Evolutionary conservation across 2,888 invertebrate species (phyloP).

Genomic region (Zygogramma bicolorata): DNA sequence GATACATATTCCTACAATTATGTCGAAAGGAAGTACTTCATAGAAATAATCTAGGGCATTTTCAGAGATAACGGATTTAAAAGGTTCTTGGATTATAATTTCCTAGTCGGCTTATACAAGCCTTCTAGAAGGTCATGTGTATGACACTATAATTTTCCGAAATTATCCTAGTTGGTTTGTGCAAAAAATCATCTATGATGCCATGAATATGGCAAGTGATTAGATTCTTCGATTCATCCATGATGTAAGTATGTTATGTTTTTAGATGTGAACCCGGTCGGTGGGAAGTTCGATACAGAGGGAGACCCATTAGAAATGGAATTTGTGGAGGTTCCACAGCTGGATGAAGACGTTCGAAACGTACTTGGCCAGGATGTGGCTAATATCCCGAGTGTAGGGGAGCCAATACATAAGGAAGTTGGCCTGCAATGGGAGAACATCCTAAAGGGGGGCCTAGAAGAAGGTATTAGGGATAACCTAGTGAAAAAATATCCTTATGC

Average conservation of each 20-base stretch:
- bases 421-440: not conserved
- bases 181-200: no score
- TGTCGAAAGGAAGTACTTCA: not conserved
- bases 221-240: not conserved
- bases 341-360: not conserved
- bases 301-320: not conserved
- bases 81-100: not conserved
- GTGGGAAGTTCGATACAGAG: not conserved
- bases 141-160: no score
- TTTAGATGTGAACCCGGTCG: not conserved
- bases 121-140: not conserved
- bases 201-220: not conserved
- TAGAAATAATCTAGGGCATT: not conserved
- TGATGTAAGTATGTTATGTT: not conserved
- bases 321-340: not conserved
- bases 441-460: not conserved
- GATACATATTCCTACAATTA: not conserved
- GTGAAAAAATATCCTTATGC: not conserved
- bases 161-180: no score
- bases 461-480: not conserved
- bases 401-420: not conserved
- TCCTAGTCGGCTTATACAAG: not conserved
- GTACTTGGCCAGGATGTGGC: not conserved
- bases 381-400: not conserved
- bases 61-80: no score